Conservation (phyloP, 2,888 invertebrate species). For the Metalampra italica region DNA sequence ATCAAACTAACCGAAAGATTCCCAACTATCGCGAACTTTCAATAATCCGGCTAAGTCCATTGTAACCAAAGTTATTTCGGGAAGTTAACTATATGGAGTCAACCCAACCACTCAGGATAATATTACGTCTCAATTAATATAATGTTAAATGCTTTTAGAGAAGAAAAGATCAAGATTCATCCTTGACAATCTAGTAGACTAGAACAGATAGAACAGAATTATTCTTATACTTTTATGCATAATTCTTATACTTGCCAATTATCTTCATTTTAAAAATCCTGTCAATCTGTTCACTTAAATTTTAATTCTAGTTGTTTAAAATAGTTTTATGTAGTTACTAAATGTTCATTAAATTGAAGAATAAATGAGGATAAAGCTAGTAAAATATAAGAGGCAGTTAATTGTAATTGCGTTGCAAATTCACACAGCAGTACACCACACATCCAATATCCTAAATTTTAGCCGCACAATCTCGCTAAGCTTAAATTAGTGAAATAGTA, state of each 20-base stretch:
- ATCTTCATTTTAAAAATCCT: too few species aligned
- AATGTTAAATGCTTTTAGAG: background rate
- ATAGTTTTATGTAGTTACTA: too few species aligned
- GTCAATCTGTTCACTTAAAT: too few species aligned
- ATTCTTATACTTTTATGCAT: too few species aligned
- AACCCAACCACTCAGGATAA: background rate
- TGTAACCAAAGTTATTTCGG: slow-evolving; percentile 40
- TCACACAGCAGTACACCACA: background rate
- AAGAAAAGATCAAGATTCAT: too few species aligned
- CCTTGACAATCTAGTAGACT: too few species aligned
- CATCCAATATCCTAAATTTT: slow-evolving; percentile 24
- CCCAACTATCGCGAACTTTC: slow-evolving; percentile 58
- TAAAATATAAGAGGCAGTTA: background rate
- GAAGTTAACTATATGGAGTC: slow-evolving; percentile 14
- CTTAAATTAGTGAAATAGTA: slow-evolving; percentile 68
- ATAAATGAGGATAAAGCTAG: too few species aligned
- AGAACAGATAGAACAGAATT: too few species aligned
- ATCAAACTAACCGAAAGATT: slow-evolving; percentile 53
- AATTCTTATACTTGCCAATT: too few species aligned
- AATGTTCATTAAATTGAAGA: too few species aligned
- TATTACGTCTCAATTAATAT: background rate
- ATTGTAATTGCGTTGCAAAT: background rate
- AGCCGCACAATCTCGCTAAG: slow-evolving; percentile 42
- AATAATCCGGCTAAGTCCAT: slow-evolving; percentile 62
- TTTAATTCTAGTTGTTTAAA: too few species aligned